Evolutionary conservation across 2,113 vertebrate species (phyloP).

Genomic region (Dicerorhinus sumatrensis): DNA sequence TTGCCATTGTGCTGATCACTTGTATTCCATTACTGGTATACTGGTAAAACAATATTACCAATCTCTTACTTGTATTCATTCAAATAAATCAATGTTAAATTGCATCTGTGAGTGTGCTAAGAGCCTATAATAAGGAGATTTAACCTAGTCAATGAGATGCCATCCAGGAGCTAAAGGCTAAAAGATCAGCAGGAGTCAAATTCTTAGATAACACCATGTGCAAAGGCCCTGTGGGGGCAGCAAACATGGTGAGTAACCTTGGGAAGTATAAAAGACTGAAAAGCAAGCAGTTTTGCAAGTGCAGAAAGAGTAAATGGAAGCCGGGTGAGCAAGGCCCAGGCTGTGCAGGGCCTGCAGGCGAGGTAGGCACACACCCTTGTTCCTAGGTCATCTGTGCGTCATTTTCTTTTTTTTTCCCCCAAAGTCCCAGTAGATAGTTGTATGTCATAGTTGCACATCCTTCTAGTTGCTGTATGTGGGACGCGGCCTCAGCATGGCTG

Average conservation of each 20-base stretch:
- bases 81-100: neutral
- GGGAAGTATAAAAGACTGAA: neutral
- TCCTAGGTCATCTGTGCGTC: neutral
- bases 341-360: neutral
- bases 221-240: neutral
- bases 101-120: neutral
- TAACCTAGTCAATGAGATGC: neutral
- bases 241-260: accelerated
- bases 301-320: no score
- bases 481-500: no score
- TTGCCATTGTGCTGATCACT: neutral
- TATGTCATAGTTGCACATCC: no score
- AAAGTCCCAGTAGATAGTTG: no score
- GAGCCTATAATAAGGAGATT: neutral
- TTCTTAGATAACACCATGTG: accelerated
- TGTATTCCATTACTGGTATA: neutral
- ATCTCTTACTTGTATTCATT: neutral
- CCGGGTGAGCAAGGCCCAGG: neutral
- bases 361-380: accelerated
- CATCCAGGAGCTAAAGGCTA: neutral
- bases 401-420: no score
- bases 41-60: neutral
- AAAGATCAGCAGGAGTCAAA: neutral
- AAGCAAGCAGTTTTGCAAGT: accelerated
- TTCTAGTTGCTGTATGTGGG: no score